Conservation (phyloP, 1,140 invertebrate species). For the Phenacoccus solenopsis region DNA sequence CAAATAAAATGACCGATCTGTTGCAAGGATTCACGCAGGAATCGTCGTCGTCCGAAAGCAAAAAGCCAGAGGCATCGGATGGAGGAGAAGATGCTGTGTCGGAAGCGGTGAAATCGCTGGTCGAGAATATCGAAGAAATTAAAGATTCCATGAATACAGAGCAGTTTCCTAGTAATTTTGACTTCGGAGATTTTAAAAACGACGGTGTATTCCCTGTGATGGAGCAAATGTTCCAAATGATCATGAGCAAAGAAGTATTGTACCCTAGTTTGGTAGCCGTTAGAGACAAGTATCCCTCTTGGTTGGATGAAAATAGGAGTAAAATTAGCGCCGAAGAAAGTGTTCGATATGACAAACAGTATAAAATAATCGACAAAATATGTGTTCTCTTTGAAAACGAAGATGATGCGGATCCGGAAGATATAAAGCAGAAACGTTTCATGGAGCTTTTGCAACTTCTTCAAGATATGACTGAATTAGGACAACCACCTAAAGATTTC, state of each 20-base stretch:
- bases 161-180: neutral
- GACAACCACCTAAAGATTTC: slow-evolving; percentile 1
- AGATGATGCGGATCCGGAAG: neutral
- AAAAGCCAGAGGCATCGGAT: neutral
- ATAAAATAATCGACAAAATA: neutral
- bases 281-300: neutral
- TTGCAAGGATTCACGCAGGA: neutral
- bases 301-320: neutral
- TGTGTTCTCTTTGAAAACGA: neutral
- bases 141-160: neutral
- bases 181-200: slow-evolving; percentile 1
- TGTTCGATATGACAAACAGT: neutral
- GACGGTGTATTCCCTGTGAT: neutral
- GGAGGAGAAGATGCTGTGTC: neutral
- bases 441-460: neutral
- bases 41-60: neutral
- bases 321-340: neutral
- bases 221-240: slow-evolving; percentile 10
- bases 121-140: slow-evolving; percentile 9
- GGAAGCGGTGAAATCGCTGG: neutral
- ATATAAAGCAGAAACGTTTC: neutral
- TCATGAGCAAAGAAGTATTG: slow-evolving; percentile 7
- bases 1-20: slow-evolving; percentile 7
- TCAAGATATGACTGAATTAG: neutral
- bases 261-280: neutral